Evolutionary conservation across 2,888 invertebrate genomes (phyloP).

Genomic region (Cephalotes varians): DNA sequence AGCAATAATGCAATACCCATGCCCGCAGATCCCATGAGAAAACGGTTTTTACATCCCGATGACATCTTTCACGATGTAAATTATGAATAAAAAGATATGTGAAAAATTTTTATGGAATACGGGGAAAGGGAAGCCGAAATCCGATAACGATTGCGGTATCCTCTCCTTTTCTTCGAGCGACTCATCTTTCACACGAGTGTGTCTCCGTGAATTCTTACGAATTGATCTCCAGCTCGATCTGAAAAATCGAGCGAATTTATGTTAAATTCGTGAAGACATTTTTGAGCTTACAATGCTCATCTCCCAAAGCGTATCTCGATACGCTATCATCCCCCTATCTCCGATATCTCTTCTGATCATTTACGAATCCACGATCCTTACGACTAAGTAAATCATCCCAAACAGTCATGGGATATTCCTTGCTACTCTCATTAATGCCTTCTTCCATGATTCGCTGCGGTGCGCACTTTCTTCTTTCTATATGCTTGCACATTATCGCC

Average conservation of each 20-base stretch:
- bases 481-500: conserved; percentile 46
- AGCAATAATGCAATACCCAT: conserved; percentile 33
- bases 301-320: not conserved
- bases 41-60: conserved; percentile 5
- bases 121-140: not conserved
- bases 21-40: conserved; percentile 36
- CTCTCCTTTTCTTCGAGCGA: not conserved
- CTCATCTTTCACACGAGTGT: not conserved
- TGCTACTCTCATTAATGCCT: conserved; percentile 45
- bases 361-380: conserved; percentile 11
- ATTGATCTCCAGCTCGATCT: not conserved
- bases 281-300: not conserved
- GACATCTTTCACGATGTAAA: not conserved
- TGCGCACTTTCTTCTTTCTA: conserved; percentile 48
- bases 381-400: conserved; percentile 14
- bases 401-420: conserved; percentile 1
- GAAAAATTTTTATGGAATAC: not conserved
- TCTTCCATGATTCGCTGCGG: conserved; percentile 36
- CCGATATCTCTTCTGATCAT: not conserved
- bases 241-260: not conserved
- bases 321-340: not conserved
- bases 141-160: not conserved
- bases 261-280: not conserved
- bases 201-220: not conserved
- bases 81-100: not conserved